Evolutionary conservation across 2,797 vertebrate genomes (phyloP).

Genomic region (Enteromius unitaeniatus): DNA sequence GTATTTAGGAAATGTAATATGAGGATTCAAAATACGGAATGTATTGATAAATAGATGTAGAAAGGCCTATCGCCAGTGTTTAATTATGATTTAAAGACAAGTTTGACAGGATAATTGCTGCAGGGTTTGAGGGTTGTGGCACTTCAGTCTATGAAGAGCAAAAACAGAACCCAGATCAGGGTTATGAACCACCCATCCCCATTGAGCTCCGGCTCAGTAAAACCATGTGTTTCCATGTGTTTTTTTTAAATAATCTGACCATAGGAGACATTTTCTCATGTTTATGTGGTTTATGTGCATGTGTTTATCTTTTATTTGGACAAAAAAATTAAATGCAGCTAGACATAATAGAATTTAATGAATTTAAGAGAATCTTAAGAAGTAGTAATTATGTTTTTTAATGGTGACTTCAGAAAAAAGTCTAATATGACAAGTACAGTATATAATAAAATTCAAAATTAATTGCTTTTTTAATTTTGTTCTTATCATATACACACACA

Average conservation of each 20-base stretch:
- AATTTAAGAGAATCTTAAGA: background rate
- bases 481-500: too few relatives aligned
- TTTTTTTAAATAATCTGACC: background rate
- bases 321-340: background rate
- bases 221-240: too few relatives aligned
- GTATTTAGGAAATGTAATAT: constrained; percentile 67
- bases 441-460: background rate
- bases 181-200: constrained; percentile 2
- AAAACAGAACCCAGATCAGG: constrained; percentile 1
- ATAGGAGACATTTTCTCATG: background rate
- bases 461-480: background rate
- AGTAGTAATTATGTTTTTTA: background rate
- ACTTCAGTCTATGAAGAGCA: background rate
- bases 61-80: constrained; percentile 1
- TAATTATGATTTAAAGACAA: constrained; percentile 34
- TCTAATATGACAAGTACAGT: background rate
- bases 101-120: constrained; percentile 43
- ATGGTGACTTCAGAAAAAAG: background rate
- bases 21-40: constrained; percentile 58
- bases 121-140: background rate
- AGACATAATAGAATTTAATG: background rate
- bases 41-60: constrained; percentile 43
- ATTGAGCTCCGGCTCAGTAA: constrained; percentile 7
- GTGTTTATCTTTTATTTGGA: background rate
- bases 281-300: too few relatives aligned